A percentile compares a stretch with the other conserved stretches of the same genome.
Conservation (phyloP, 1,140 invertebrate genomes). For the Latrodectus geometricus region DNA sequence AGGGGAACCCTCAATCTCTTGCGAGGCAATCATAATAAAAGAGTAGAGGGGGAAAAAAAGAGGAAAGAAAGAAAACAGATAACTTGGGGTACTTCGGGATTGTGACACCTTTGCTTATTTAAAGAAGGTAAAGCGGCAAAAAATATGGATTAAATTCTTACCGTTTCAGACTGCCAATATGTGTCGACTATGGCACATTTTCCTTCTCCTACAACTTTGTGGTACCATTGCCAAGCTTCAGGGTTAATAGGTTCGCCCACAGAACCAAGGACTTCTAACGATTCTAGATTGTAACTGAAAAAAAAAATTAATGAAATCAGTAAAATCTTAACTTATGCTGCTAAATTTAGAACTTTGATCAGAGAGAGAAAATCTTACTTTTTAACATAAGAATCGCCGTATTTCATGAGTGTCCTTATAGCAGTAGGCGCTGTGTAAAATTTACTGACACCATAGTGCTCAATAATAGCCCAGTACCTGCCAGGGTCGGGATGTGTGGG, state of each 20-base stretch:
- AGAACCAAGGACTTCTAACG: slow-evolving; percentile 87
- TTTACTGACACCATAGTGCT: slow-evolving; percentile 95
- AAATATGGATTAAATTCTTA: slow-evolving; percentile 25
- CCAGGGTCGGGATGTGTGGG: slow-evolving; percentile 84
- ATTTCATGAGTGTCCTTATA: slow-evolving; percentile 95
- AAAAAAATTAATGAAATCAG: neutral
- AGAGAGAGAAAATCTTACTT: slow-evolving; percentile 64
- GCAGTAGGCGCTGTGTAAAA: slow-evolving; percentile 99
- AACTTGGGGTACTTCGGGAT: neutral
- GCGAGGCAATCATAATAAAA: too few relatives aligned
- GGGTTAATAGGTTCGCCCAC: slow-evolving; percentile 98
- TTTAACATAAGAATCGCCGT: slow-evolving; percentile 74
- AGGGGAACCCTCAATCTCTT: too few relatives aligned
- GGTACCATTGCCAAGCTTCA: slow-evolving; percentile 98
- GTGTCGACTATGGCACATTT: slow-evolving; percentile 91
- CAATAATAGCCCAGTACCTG: slow-evolving; percentile 91
- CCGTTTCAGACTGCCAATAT: slow-evolving; percentile 99
- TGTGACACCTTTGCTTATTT: too few relatives aligned
- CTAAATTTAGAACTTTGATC: neutral
- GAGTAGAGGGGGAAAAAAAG: too few relatives aligned
- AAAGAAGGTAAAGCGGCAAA: neutral
- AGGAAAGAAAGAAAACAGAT: neutral
- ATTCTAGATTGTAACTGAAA: slow-evolving; percentile 74
- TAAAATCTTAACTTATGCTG: neutral
- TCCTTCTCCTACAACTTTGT: slow-evolving; percentile 81